phyloP scores from a whole-genome alignment of 2,797 vertebrate species.

The Linurgus olivaceus region DNA sequence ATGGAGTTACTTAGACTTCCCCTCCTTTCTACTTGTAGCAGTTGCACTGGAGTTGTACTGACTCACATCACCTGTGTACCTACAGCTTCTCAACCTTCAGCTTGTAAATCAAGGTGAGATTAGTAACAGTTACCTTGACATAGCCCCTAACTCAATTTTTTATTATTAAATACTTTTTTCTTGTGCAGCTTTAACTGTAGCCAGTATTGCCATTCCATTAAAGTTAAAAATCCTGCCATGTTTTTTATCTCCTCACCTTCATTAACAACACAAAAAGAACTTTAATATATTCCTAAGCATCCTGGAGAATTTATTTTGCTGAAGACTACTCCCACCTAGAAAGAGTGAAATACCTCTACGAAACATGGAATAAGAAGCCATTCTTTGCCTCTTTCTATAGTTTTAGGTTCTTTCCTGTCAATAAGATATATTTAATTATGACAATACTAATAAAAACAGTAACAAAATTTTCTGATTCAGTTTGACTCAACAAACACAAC shows the following conservation, averaged over 20 bases:
- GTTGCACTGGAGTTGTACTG: not conserved
- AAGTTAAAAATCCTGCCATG: not conserved
- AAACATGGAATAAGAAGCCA: not conserved
- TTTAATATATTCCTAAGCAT: not conserved
- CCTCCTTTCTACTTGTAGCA: not conserved
- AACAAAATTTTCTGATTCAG: not conserved
- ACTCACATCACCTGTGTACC: not conserved
- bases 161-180: not conserved
- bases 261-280: not conserved
- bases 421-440: not conserved
- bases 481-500: not conserved
- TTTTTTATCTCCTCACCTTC: not conserved
- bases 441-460: not conserved
- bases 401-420: not conserved
- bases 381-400: not conserved
- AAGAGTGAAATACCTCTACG: not conserved
- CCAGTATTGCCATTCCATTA: not conserved
- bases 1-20: not conserved
- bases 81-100: not conserved
- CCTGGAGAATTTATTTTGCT: slow-evolving; percentile 4
- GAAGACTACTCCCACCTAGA: not conserved
- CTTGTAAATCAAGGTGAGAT: not conserved
- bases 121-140: not conserved
- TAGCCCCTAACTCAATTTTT: not conserved
- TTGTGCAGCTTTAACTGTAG: not conserved